phyloP scores from a whole-genome alignment of 2,888 invertebrate genomes.

The Cheilosia vernalis region DNA sequence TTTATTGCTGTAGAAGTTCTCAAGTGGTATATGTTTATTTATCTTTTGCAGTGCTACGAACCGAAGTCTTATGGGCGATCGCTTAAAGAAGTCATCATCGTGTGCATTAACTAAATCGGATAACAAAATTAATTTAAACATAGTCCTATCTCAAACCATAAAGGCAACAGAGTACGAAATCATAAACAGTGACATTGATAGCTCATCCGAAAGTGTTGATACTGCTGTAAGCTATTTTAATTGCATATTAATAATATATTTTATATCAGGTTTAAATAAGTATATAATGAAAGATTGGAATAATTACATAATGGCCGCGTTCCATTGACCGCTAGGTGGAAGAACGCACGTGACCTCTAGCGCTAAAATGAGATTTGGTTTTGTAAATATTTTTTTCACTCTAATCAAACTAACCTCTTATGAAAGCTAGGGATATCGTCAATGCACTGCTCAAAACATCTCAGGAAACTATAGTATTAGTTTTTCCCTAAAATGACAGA shows the following conservation, averaged over 20 bases:
- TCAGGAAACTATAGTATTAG: too few species aligned
- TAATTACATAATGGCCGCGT: too few species aligned
- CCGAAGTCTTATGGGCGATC: constrained; percentile 46
- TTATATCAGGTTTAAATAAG: too few species aligned
- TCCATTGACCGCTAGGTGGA: too few species aligned
- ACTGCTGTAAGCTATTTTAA: constrained; percentile 35
- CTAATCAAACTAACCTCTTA: too few species aligned
- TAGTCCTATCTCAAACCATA: constrained; percentile 85
- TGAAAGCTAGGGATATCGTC: too few species aligned
- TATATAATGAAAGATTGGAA: too few species aligned
- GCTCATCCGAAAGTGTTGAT: constrained; percentile 76
- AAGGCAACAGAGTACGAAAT: constrained; percentile 80
- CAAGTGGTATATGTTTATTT: neutral
- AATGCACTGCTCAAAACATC: too few species aligned
- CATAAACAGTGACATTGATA: constrained; percentile 78
- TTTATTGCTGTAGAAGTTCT: constrained; percentile 3
- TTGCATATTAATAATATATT: neutral
- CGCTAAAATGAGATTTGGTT: too few species aligned
- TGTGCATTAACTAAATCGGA: constrained; percentile 78
- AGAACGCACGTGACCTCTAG: too few species aligned
- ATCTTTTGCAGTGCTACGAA: constrained; percentile 42
- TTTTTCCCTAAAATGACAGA: too few species aligned
- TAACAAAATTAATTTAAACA: constrained; percentile 86
- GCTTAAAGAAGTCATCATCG: constrained; percentile 49
- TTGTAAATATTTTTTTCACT: too few species aligned